Base-by-base conservation (phyloP, 2,797 vertebrate species). In the Mareca strepera region DNA sequence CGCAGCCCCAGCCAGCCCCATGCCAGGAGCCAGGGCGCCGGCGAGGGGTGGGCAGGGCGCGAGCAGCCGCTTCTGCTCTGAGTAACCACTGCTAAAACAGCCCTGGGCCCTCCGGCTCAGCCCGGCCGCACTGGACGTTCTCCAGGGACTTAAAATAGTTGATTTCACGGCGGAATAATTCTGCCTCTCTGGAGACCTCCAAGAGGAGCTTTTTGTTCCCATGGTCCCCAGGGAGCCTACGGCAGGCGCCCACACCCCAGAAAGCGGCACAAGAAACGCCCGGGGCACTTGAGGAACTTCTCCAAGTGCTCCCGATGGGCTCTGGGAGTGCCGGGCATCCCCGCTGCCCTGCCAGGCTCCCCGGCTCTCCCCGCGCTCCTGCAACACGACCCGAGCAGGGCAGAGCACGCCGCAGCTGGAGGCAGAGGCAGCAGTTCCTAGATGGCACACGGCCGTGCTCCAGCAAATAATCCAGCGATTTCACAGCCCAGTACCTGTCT, bases 81-180 rank as follows among this genome's bases (percentile, higher is more conserved):
- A 62, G 67, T 69, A 46, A 28, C 21, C 11, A 1, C 12, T n/a
- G 12, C 35, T 44, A 80, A 48, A 82, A 15, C 87, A 82, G 39
- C 3, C n/a, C 68, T 58, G 1, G 0, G 52, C 60, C 68, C 43
- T 88, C 48, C 58, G 9, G 60, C 79, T 91, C 15, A 2, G 48
- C 35, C 67, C 0, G 0, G 73, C 53, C 1, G 0, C 5, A 7
- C 88, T 90, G 94, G 94, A 83, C 4, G 1, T 50, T 83, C 90
- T 94, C 95, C 95, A 96, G 90, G n/a, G 88, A 86, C 88, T 43
- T n/a, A 86, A 95, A 96, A 91, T 59, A 95, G 88, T 53, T 69
- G 44, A 31, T 90, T 95, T 93, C 86, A 59, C 82, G 92, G 90
- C 67, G 88, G 88, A 96, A 94, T 20, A 1, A 59, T 62, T 67